Evolutionary conservation across 2,113 vertebrate species (phyloP).

Genomic region (Zosterops pallidus): DNA sequence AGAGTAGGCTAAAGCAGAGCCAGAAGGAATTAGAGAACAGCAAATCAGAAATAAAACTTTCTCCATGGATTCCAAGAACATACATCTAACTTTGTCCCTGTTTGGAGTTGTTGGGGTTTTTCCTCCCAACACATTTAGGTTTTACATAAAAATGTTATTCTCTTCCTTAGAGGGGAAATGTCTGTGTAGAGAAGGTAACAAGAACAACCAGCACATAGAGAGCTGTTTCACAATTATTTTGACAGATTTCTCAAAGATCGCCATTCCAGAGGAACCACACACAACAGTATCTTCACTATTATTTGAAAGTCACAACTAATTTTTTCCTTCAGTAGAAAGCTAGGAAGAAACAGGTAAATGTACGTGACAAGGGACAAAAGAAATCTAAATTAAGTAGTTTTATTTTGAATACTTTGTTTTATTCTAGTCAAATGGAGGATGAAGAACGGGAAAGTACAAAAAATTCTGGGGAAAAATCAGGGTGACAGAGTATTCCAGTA

Average conservation of each 20-base stretch:
- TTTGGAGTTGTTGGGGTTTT: not conserved
- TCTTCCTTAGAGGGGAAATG: not conserved
- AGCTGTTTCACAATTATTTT: not conserved
- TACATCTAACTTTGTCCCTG: not conserved
- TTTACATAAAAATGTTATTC: not conserved
- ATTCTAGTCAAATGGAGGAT: not conserved
- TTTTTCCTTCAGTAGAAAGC: not conserved
- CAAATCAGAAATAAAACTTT: not conserved
- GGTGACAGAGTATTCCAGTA: not conserved
- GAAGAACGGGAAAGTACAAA: not conserved
- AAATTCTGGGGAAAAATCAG: not conserved
- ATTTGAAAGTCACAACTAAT: not conserved
- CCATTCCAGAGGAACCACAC: not conserved
- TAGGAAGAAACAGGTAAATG: not conserved
- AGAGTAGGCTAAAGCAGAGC: not conserved
- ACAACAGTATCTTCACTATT: not conserved
- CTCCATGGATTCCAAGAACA: not conserved
- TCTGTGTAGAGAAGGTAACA: not conserved
- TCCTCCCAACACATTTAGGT: not conserved
- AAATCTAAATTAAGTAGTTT: not conserved
- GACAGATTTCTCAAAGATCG: not conserved
- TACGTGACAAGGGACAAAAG: not conserved
- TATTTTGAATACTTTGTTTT: not conserved
- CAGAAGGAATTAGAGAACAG: not conserved
- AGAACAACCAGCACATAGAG: not conserved